Base-by-base conservation (phyloP, 2,888 invertebrate genomes). In the Pyrocoelia pectoralis region DNA sequence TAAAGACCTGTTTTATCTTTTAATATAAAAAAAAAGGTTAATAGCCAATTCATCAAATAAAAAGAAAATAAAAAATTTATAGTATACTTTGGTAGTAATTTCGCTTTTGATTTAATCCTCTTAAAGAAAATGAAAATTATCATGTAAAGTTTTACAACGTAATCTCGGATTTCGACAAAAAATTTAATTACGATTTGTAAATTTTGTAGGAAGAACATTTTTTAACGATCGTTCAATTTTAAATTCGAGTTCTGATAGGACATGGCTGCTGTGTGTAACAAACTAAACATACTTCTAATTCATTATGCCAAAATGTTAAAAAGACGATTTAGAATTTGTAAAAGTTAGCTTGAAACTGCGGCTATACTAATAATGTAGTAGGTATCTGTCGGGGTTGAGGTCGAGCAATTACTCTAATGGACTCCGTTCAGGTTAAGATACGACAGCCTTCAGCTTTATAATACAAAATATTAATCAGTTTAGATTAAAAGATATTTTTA, bases 371-470 rank as follows among this genome's bases (percentile, higher is more conserved):
- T 64, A 64, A 64, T 59, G 55, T 53, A 63, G n/a, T 6, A n/a
- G 33, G 52, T 59, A 58, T 58, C 61, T 58, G 61, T 51, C 15
- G 61, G 58, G 51, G 57, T 33, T 63, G 66, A 63, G 67, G 70
- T 71, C 69, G 65, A 61, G 72, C 71, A 72, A 72, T 72, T 72
- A 72, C 71, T 68, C 70, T 72, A 72, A 72, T 72, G 72, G 72
- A 72, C 60, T 70, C 62, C 61, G 59, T 63, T 55, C 59, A 54
- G 46, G 66, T n/a, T 59, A 58, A 58, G 56, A 64, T 54, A 59
- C 58, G 59, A 55, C 64, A 59, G 65, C 61, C 53, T 56, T 63
- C 59, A 65, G 60, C 55, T 59, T 57, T 51, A 64, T 62, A 53
- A 54, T 57, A 50, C 59, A 67, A 67, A 66, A 70, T 33, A 68